Base-by-base conservation (phyloP, 92 coral and sea anemone species). In the Parazoanthus darwini region DNA sequence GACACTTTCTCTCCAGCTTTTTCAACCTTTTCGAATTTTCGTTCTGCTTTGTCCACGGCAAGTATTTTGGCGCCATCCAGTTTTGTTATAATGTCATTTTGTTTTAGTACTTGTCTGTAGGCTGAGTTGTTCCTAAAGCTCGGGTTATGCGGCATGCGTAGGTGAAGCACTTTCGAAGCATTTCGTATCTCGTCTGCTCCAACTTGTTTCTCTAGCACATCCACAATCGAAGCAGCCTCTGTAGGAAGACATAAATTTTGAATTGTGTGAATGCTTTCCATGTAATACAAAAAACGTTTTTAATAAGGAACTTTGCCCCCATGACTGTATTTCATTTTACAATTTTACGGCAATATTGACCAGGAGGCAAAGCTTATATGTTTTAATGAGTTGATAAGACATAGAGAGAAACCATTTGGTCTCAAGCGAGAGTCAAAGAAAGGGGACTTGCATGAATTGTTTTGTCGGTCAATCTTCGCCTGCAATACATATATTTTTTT, bases 41-140 rank as follows among this genome's bases (percentile, higher is more conserved):
- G 82, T 79, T 95, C 91, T 4, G 96, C 98, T 36, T 90, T 90
- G 38, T 72, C 77, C 58, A 92, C 79, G n/a, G 98, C 98, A 39
- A 95, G 58, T 59, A 88, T 78, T 76, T 89, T 93, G 67, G 96
- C 98, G 70, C 96, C 98, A 46, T 95, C 96, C 71, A 95, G 93
- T 70, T 86, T 95, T 59, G 94, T 89, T 75, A 95, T 89, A 86
- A 95, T 85, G 25, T 85, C 85, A 66, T 95, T 89, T 15, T 92
- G 68, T 16, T 90, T 91, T 35, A 95, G 82, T 3, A 95, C 79
- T 51, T 92, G 88, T 66, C 85, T 89, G 89, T 93, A 92, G 50
- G 90, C 59, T 18, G 85, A 25, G 86, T 82, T 89, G 67, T 92
- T 86, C 8, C 72, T 78, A 72, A 88, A 77, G 33, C 72, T 79